Conservation (phyloP, 2,797 vertebrate genomes). For the Florisuga fusca region DNA sequence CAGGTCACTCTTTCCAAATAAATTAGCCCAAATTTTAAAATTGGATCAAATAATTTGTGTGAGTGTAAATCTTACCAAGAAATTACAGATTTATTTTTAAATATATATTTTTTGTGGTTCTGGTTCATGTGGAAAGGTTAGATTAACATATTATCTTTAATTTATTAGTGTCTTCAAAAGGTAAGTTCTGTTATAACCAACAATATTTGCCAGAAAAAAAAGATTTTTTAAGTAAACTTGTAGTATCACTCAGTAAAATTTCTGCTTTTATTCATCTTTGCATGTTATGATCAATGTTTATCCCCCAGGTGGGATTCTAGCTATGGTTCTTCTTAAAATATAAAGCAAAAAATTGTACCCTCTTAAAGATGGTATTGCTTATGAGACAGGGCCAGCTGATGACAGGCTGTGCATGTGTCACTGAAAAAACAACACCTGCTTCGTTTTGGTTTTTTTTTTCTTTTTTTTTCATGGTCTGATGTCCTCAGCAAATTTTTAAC, state of each 20-base stretch:
- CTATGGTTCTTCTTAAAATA: background rate
- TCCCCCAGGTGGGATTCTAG: background rate
- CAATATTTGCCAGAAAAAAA: background rate
- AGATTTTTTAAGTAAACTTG: background rate
- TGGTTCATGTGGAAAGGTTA: background rate
- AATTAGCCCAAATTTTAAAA: slow-evolving; percentile 49
- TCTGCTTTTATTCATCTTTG: background rate
- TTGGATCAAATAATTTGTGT: background rate
- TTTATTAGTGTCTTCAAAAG: background rate
- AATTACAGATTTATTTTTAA: background rate
- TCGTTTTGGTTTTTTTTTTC: background rate
- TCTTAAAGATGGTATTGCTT: background rate
- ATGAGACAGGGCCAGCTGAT: background rate
- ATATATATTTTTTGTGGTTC: background rate
- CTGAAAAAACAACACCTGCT: background rate
- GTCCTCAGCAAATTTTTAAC: slow-evolving; percentile 34
- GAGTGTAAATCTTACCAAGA: background rate
- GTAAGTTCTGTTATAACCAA: background rate
- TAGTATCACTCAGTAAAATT: background rate
- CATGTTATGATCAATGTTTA: background rate
- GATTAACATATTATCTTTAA: background rate
- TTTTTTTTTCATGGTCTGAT: slow-evolving; percentile 12
- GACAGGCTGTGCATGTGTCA: background rate
- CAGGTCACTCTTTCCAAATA: slow-evolving; percentile 60
- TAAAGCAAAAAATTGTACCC: background rate